These are phyloP conservation scores for Lordiphosa mommai DNA, from an alignment of 1,140 invertebrate species.

Conservation along the genomic window DNA sequence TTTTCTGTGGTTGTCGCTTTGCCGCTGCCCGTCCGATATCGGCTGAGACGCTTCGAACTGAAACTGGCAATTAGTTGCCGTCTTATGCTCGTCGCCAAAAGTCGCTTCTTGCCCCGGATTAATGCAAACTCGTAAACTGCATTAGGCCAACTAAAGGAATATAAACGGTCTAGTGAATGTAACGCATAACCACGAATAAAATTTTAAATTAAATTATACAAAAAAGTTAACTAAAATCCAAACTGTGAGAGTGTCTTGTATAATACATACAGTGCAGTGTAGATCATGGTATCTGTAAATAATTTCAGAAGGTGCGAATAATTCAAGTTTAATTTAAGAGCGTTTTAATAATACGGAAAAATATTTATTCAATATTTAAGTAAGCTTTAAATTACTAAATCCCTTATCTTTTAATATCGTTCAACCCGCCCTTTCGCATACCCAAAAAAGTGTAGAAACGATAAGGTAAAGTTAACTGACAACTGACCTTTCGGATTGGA, in stretches of 20 bases:
- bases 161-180: constrained; percentile 17
- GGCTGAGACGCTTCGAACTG: constrained; percentile 57
- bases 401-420: background rate
- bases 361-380: no score
- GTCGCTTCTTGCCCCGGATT: constrained; percentile 56
- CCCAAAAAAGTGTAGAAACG: no score
- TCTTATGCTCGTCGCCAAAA: constrained; percentile 78
- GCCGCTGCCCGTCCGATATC: constrained; percentile 58
- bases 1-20: constrained; percentile 73
- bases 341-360: no score
- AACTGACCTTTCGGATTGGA: no score
- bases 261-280: constrained; percentile 6
- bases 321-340: no score
- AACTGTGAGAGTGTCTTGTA: background rate
- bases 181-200: background rate
- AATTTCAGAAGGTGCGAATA: constrained; percentile 37
- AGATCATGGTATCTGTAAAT: constrained; percentile 29
- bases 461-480: no score
- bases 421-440: background rate
- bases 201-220: background rate
- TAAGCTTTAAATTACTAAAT: background rate
- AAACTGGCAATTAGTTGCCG: constrained; percentile 76
- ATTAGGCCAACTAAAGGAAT: background rate
- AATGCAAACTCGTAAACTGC: constrained; percentile 36
- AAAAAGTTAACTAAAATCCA: background rate